Conservation (phyloP, 1,140 invertebrate species). For the Helicoverpa zea region DNA sequence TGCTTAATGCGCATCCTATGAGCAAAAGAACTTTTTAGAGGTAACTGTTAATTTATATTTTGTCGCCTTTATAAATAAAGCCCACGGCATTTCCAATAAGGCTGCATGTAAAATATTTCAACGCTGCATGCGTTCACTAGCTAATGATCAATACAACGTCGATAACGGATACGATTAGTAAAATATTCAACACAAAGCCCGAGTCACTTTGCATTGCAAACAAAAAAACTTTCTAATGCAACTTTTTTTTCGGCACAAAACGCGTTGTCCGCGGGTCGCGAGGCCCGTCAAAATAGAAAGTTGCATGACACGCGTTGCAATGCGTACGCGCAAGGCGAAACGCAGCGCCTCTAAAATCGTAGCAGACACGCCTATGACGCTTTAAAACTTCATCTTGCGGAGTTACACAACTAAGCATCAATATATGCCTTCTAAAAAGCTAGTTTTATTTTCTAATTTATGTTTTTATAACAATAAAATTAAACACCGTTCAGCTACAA, state of each 20-base stretch:
- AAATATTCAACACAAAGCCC: slow-evolving; percentile 27
- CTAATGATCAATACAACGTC: neutral
- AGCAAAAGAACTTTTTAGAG: no score
- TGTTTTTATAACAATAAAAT: neutral
- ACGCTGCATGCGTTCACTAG: neutral
- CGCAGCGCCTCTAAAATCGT: neutral
- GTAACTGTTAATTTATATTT: no score
- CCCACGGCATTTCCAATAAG: no score
- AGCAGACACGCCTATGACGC: neutral
- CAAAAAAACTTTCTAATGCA: slow-evolving; percentile 73
- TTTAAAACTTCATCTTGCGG: no score
- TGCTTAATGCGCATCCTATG: no score
- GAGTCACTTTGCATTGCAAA: slow-evolving; percentile 58
- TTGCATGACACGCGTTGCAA: slow-evolving; percentile 67
- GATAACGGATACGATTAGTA: slow-evolving; percentile 23
- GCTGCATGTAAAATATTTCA: no score
- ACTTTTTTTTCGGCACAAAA: slow-evolving; percentile 61
- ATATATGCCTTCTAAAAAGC: no score
- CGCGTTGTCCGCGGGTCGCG: slow-evolving; percentile 32
- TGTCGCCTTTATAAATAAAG: no score
- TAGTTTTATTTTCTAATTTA: no score
- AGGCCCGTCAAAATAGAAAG: slow-evolving; percentile 73
- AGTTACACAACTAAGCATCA: no score
- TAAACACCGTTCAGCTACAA: no score
- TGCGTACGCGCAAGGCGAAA: slow-evolving; percentile 57